These are phyloP conservation scores for Pedicia rivosa DNA, from an alignment of 2,888 invertebrate species.

Conservation along the genomic window DNA sequence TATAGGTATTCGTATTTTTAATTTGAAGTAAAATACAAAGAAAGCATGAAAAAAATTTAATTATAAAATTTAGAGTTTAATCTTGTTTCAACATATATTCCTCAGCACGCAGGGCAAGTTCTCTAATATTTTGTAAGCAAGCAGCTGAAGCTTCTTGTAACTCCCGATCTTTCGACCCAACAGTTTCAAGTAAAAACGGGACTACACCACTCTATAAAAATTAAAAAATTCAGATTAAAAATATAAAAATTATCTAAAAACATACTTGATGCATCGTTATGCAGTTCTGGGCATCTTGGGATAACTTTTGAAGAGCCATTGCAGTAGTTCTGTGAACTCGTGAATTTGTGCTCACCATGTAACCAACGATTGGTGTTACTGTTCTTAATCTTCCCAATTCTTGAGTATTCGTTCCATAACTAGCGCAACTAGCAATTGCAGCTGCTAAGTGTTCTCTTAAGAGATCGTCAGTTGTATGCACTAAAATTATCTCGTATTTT, in stretches of 20 bases:
- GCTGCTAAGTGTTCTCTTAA: conserved; percentile 70
- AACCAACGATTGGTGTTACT: conserved; percentile 71
- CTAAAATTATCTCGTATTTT: conserved; percentile 21
- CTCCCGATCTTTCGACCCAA: conserved; percentile 72
- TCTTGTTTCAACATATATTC: conserved; percentile 29
- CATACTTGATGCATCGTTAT: conserved; percentile 76
- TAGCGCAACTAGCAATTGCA: conserved; percentile 85
- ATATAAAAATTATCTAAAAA: conserved; percentile 31
- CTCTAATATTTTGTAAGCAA: conserved; percentile 80
- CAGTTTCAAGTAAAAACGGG: conserved; percentile 70
- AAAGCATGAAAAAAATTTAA: too few relatives aligned
- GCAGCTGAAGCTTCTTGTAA: conserved; percentile 88
- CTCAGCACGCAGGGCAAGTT: conserved; percentile 66
- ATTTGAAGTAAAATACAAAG: too few relatives aligned
- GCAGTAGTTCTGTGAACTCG: conserved; percentile 78
- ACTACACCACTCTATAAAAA: conserved; percentile 49
- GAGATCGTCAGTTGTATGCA: conserved; percentile 54
- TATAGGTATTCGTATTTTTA: too few relatives aligned
- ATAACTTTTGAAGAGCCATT: conserved; percentile 75
- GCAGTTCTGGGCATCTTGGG: conserved; percentile 83
- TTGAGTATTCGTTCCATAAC: conserved; percentile 75
- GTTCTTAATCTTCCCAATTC: conserved; percentile 74
- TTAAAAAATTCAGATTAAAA: conserved; percentile 6
- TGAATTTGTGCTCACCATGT: conserved; percentile 67
- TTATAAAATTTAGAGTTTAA: too few relatives aligned